Evolutionary conservation across 30 jellyfish, hydroid and myxozoan genomes (phyloP).

Genomic region (Chironex yamaguchii): DNA sequence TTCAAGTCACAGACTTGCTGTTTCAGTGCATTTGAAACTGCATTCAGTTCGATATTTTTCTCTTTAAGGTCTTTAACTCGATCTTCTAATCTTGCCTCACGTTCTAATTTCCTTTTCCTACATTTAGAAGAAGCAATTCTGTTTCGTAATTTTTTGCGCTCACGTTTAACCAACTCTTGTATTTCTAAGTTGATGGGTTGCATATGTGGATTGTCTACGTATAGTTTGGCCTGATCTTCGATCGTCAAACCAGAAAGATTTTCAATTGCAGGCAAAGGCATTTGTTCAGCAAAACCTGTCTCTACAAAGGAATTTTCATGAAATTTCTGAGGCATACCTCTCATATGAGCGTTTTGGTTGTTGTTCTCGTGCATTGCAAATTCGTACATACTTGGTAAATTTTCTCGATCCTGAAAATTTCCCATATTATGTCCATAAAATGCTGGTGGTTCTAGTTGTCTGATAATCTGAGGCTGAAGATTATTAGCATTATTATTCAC

Average conservation of each 20-base stretch:
- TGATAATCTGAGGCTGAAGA: not conserved
- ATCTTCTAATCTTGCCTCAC: constrained; percentile 97
- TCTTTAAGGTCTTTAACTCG: constrained; percentile 93
- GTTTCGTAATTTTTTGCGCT: constrained; percentile 92
- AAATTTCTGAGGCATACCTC: constrained; percentile 38
- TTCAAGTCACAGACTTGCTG: constrained; percentile 97
- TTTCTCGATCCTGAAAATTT: not conserved
- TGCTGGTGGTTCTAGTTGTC: not conserved
- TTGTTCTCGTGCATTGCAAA: not conserved
- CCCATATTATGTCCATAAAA: not conserved
- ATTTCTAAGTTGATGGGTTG: constrained; percentile 94
- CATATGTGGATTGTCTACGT: constrained; percentile 89
- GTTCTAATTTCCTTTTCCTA: constrained; percentile 91
- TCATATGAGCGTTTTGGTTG: not conserved
- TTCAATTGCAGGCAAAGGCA: constrained; percentile 38
- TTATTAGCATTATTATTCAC: not conserved
- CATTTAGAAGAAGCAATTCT: constrained; percentile 98
- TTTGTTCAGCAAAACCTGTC: constrained; percentile 63
- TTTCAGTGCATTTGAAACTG: constrained; percentile 97
- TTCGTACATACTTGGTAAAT: not conserved
- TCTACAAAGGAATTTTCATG: constrained; percentile 65
- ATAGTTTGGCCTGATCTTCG: constrained; percentile 89
- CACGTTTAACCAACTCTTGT: constrained; percentile 97
- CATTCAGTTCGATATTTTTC: constrained; percentile 94
- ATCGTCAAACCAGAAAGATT: constrained; percentile 62